Percentiles rank a stretch among this genome's conserved stretches.
Evolutionary conservation across 1,140 invertebrate genomes (phyloP).

Genomic region (Drosophila tropicalis): DNA sequence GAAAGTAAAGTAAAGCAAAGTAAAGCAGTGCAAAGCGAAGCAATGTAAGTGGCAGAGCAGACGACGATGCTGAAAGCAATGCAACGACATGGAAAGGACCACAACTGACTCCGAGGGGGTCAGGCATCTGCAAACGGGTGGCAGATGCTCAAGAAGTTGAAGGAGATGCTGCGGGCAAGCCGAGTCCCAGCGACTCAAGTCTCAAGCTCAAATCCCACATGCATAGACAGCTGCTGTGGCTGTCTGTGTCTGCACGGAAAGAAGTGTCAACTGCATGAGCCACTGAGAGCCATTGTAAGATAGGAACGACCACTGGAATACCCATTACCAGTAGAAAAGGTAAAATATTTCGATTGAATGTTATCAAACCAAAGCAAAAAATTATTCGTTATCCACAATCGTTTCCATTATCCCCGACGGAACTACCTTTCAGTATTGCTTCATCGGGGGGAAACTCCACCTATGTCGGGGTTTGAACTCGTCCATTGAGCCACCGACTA

Average conservation of each 20-base stretch:
- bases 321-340: not conserved
- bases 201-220: conserved; percentile 71
- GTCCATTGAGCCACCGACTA: no score
- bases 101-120: conserved; percentile 35
- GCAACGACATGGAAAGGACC: conserved; percentile 77
- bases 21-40: conserved; percentile 46
- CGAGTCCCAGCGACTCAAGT: conserved; percentile 52
- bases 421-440: no score
- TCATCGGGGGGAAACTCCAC: no score
- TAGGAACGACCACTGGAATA: not conserved
- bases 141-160: conserved; percentile 22
- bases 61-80: conserved; percentile 68
- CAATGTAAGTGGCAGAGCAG: conserved; percentile 37
- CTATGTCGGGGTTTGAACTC: no score
- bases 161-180: conserved; percentile 36
- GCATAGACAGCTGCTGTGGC: conserved; percentile 66
- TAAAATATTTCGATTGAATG: no score
- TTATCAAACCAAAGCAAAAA: no score
- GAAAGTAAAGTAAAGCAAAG: conserved; percentile 59
- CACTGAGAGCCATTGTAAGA: not conserved
- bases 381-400: no score
- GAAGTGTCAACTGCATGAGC: conserved; percentile 39
- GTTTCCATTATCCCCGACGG: no score
- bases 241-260: conserved; percentile 40
- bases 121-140: not conserved